Evolutionary conservation across 2,888 invertebrate genomes (phyloP).

Genomic region (Spisula subtruncata): DNA sequence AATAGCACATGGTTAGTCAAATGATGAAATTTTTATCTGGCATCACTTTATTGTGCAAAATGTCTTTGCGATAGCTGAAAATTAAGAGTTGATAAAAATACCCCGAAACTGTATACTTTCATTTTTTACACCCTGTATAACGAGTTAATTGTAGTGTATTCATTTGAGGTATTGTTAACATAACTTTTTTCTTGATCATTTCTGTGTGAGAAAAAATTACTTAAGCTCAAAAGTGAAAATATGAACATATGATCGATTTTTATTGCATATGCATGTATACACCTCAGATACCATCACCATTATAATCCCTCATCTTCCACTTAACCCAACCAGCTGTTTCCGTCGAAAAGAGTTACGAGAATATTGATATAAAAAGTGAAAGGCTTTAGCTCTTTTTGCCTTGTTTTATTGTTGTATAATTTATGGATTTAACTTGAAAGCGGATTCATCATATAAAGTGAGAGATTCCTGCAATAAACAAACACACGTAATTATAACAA

Average conservation of each 20-base stretch:
- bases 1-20: too few relatives aligned
- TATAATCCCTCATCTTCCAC: background rate
- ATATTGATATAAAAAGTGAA: background rate
- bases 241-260: background rate
- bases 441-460: background rate
- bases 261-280: background rate
- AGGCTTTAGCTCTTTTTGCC: background rate
- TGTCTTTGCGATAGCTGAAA: too few relatives aligned
- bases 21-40: too few relatives aligned
- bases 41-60: too few relatives aligned
- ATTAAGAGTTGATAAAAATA: too few relatives aligned
- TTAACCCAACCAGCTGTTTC: background rate
- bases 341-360: background rate
- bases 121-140: too few relatives aligned
- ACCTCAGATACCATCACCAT: background rate
- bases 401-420: background rate
- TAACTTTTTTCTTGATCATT: too few relatives aligned
- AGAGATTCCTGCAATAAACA: background rate
- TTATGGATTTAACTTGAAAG: constrained; percentile 7
- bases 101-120: too few relatives aligned
- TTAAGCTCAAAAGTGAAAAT: too few relatives aligned
- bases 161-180: too few relatives aligned
- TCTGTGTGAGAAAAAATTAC: too few relatives aligned
- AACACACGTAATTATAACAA: background rate
- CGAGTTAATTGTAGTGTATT: too few relatives aligned